Conservation (phyloP, 2,113 vertebrate species). For the Caranx ignobilis region DNA sequence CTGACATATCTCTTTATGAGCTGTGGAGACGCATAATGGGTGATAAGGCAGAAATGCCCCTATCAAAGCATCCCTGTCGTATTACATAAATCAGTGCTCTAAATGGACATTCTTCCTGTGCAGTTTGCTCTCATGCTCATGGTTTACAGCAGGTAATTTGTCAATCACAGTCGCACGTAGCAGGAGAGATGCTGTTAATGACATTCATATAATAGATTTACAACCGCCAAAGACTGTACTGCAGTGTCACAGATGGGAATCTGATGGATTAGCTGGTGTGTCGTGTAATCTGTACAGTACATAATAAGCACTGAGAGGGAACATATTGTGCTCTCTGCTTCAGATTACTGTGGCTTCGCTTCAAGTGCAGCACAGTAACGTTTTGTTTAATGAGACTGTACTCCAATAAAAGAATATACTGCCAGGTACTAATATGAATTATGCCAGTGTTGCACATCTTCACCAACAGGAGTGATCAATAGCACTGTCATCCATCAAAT, state of each 20-base stretch:
- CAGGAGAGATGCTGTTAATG: constrained; percentile 45
- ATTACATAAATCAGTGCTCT: constrained; percentile 77
- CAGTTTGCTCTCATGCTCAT: constrained; percentile 37
- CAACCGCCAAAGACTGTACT: constrained; percentile 34
- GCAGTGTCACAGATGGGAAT: constrained; percentile 25
- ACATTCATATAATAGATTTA: constrained; percentile 57
- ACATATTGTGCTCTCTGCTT: not conserved
- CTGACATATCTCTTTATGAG: constrained; percentile 72
- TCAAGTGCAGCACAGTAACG: not conserved
- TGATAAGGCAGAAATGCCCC: constrained; percentile 57
- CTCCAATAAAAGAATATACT: not conserved
- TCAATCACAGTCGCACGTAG: constrained; percentile 60
- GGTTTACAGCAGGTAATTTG: constrained; percentile 73
- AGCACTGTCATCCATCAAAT: not conserved
- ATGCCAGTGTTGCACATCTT: not conserved
- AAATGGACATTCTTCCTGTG: constrained; percentile 55
- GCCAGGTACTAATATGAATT: not conserved
- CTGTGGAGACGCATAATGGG: constrained; percentile 67
- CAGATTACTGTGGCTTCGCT: not conserved
- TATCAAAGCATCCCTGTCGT: constrained; percentile 65
- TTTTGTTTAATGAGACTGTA: not conserved
- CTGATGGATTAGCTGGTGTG: constrained; percentile 16
- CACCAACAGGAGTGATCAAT: not conserved
- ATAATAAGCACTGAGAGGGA: constrained; percentile 2
- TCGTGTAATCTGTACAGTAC: constrained; percentile 11